A percentile compares a stretch with the other conserved stretches of the same genome.
Conservation (phyloP, 1,140 invertebrate genomes). For the Solenopsis fugax region DNA sequence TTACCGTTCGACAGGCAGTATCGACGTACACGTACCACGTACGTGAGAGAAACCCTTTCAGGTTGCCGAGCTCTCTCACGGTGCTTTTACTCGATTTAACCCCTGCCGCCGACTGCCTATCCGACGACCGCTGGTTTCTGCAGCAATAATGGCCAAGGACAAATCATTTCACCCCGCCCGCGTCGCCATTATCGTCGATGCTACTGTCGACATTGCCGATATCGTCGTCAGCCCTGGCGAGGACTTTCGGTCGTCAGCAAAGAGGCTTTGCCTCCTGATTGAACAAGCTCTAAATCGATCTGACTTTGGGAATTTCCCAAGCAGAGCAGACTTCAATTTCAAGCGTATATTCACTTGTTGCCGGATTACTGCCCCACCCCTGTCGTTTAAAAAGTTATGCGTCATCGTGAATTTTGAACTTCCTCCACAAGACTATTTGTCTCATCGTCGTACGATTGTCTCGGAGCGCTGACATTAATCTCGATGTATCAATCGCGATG, state of each 20-base stretch:
- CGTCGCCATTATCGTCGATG: conserved; percentile 68
- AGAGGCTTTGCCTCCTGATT: conserved; percentile 74
- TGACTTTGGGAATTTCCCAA: conserved; percentile 55
- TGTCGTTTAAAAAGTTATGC: conserved; percentile 41
- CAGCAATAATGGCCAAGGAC: conserved; percentile 76
- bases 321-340: conserved; percentile 66
- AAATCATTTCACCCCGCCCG: conserved; percentile 74
- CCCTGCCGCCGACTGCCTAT: conserved; percentile 35
- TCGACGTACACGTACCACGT: conserved; percentile 80
- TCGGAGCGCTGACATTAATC: conserved; percentile 1
- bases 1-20: conserved; percentile 76
- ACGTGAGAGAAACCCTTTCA: conserved; percentile 79
- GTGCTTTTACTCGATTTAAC: conserved; percentile 79
- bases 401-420: conserved; percentile 60
- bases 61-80: conserved; percentile 60
- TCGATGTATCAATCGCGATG: conserved; percentile 13
- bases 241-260: conserved; percentile 66
- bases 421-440: background rate
- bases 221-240: conserved; percentile 61
- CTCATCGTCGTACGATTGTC: background rate
- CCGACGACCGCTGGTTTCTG: conserved; percentile 52
- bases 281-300: conserved; percentile 71
- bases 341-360: conserved; percentile 62
- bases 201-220: conserved; percentile 66
- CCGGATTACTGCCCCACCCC: conserved; percentile 47